Evolutionary conservation across 2,888 invertebrate species (phyloP), one percentile per base, ranked within the genome.

Genomic region (Caenorhabditis parvicauda): DNA sequence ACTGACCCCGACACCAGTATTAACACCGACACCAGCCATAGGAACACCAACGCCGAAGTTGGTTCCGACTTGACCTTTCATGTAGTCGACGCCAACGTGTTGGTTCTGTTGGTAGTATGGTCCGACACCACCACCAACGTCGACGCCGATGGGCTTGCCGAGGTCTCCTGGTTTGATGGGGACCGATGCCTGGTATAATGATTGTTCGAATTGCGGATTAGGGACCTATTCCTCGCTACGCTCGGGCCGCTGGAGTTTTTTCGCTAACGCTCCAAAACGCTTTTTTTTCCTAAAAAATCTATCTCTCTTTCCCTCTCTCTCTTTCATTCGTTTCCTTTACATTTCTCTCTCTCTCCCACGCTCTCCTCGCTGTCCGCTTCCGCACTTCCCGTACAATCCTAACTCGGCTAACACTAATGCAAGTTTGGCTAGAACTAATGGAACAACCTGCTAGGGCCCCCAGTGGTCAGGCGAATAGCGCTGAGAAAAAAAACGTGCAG

Each of bases 21-120:
- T 68, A 25, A 72, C 70, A 27, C 74, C 75, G 39, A 75, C 75
- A 28, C 75, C 75, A 0, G 75, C 74, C 45, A 75, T 61, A 3
- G 76, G 76, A n/a, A 76, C 76, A 14, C 75, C 76, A 9, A 75
- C 75, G 7, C 76, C 76, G 42, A 76, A 70, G 51, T 69, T 72
- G 7, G 64, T 72, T 28, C 52, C 59, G n/a, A 63, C 75, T 53
- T 74, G 67, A 53, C 76, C 76, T 41, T 69, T 64, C 38, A 69
- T 45, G 58, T 67, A 72, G 49, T 75, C 74, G 6, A 76, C 75
- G 45, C 75, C 76, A 6, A 76, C 75, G 46, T 76, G 76, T 47
- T 74, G 72, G 57, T 76, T 76, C 56, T 75, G 75, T 55, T 76
- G 75, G 47, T 76, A 76, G 59, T 76, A 76, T 17, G 75, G 75